Evolutionary conservation across 2,888 invertebrate species (phyloP).

Genomic region (Stenchaetothrips biformis): DNA sequence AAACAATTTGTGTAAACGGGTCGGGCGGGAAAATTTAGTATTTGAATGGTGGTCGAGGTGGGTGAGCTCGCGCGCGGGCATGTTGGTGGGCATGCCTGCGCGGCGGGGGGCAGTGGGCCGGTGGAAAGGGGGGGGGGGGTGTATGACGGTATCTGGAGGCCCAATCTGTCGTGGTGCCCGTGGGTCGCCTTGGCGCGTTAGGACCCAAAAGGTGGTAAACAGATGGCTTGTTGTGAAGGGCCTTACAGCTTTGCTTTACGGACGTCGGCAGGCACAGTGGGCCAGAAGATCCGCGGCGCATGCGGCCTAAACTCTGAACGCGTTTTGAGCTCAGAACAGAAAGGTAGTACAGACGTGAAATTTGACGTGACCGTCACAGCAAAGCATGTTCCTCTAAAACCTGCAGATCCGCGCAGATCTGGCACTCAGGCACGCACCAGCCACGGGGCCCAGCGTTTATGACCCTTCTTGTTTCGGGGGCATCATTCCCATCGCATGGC

Average conservation of each 20-base stretch:
- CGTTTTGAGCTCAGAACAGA: too few relatives aligned
- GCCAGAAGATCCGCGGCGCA: neutral
- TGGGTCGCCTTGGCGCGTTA: neutral
- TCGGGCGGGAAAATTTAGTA: too few relatives aligned
- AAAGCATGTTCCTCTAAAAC: too few relatives aligned
- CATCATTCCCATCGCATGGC: neutral
- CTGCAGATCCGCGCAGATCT: too few relatives aligned
- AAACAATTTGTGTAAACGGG: too few relatives aligned
- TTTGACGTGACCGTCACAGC: too few relatives aligned
- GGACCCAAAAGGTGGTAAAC: conserved; percentile 2
- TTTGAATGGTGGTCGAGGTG: too few relatives aligned
- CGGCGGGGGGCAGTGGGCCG: neutral
- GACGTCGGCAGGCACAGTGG: neutral
- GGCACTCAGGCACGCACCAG: neutral
- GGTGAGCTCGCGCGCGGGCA: neutral
- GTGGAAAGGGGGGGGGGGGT: neutral
- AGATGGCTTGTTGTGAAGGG: neutral
- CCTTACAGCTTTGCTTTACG: too few relatives aligned
- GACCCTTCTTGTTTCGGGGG: neutral
- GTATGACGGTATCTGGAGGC: neutral
- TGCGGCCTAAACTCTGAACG: too few relatives aligned
- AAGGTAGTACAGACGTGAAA: too few relatives aligned
- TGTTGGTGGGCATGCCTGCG: neutral
- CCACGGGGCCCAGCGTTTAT: neutral
- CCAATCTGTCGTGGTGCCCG: neutral